Evolutionary conservation across 2,797 vertebrate species (phyloP), one percentile per base, ranked within the genome.

Genomic region (Buceros bicornis): DNA sequence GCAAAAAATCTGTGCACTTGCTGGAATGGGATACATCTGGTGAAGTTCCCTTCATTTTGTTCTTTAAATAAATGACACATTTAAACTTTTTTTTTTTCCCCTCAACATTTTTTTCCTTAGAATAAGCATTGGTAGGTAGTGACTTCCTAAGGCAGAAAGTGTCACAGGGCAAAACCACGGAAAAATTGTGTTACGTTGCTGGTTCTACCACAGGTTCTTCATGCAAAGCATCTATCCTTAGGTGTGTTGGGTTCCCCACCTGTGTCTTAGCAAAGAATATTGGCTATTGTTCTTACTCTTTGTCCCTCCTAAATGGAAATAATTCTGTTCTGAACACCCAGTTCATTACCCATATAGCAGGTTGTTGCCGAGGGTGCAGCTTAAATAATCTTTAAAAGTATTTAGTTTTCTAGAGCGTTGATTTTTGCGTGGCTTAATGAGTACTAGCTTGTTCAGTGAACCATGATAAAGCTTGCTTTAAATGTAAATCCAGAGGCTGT

Each of bases 71-170:
- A 74, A 26, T 40, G 6, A 72, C 79, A 19, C 3, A 16, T 62
- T 61, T 60, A 35, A 84, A 42, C 31, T 31, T 66, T 12, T 31
- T 29, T 3, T 15, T 7, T 11, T 15, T 17, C 5, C 20, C 37
- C 20, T 4, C 0, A 0, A 0, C 21, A 21, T 35, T 35, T 86
- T 65, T 82, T 56, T 31, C 6, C 8, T 37, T 61, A 51, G 33
- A 67, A 37, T 7, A 53, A 66, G 9, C 16, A 11, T 69, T 78
- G 29, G 7, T 62, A 42, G 13, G 33, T 87, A 29, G 26, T 28
- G 61, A 78, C 13, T 74, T 80, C 17, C 8, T 50, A 35, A 26
- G 25, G 11, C 1, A 4, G 40, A 92, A 72, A 40, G 43, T 2
- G 1, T 77, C n/a, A 42, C 21, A 31, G 35, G 12, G 21, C 7